Conservation (phyloP, 1,140 invertebrate genomes). For the Phortica variegata region DNA sequence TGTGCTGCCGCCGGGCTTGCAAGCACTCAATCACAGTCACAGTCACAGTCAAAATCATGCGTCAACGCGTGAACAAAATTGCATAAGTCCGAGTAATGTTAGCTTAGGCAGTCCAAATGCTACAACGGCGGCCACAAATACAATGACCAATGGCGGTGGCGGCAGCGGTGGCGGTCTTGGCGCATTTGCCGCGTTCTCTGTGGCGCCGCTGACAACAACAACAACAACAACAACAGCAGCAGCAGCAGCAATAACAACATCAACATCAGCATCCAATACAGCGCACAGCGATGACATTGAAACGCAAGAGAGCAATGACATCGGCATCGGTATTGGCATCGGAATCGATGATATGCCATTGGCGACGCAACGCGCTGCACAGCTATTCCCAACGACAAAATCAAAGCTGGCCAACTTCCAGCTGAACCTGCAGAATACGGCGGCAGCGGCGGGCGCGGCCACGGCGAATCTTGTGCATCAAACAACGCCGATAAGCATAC, state of each 20-base stretch:
- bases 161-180: constrained; percentile 12
- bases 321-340: constrained; percentile 15
- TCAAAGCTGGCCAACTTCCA: constrained; percentile 37
- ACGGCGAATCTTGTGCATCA: constrained; percentile 56
- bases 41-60: too few species aligned
- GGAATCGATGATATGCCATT: neutral
- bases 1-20: too few species aligned
- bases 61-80: too few species aligned
- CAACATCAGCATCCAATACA: constrained; percentile 18
- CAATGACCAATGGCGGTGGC: constrained; percentile 21
- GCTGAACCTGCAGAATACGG: constrained; percentile 39
- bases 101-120: constrained; percentile 57
- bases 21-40: too few species aligned
- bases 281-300: constrained; percentile 22
- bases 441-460: constrained; percentile 29
- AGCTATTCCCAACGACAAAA: constrained; percentile 35
- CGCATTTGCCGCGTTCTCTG: neutral
- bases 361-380: constrained; percentile 12
- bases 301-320: constrained; percentile 24
- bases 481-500: constrained; percentile 60
- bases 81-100: constrained; percentile 31
- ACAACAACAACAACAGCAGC: neutral
- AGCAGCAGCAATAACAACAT: neutral
- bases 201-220: too few species aligned
- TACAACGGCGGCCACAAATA: constrained; percentile 18